Evolutionary conservation across 2,113 vertebrate species (phyloP), one percentile per base, ranked within the genome.

Genomic region (Tachuris rubrigastra): DNA sequence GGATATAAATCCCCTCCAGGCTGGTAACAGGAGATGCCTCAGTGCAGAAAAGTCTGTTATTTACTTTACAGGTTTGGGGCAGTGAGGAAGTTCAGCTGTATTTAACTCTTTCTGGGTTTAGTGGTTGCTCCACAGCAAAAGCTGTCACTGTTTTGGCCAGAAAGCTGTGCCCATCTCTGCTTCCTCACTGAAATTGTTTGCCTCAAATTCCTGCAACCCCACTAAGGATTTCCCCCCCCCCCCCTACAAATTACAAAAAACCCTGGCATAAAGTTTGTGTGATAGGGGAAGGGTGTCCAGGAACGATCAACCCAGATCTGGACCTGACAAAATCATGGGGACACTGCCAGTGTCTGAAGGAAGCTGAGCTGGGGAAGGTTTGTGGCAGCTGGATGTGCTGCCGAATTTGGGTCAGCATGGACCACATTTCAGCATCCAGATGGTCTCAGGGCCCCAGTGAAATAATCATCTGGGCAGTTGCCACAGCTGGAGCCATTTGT

Each of bases 301-400:
- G 65, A 53, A 30, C 11, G 47, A 30, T 58, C 50, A 86, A 65
- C 35, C 14, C 25, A 16, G 23, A 30, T 28, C 14, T 46, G 68
- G 47, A 47, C 17, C n/a, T 27, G 55, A 20, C 20, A 33, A 14
- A 62, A 30, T 8, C 0, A 0, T 0, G 6, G 44, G 30, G 55
- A 19, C 53, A 59, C 50, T 69, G 76, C 75, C 68, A 58, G 55
- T 1, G 18, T 18, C 35, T 63, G 4, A 9, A 76, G 78, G 74
- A 67, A 31, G 66, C 33, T 6, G 77, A 75, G 65, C 73, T 75
- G 66, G 65, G 73, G 28, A 42, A 6, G 50, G 33, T 22, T 53
- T 52, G 72, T 35, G 83, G 79, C 58, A 85, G 66, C 39, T 87
- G 76, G 4, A 25, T 0, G 5, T 19, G 62, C 44, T 65, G 39